Evolutionary conservation across 2,113 vertebrate genomes (phyloP).

Genomic region (Neogobius melanostomus): DNA sequence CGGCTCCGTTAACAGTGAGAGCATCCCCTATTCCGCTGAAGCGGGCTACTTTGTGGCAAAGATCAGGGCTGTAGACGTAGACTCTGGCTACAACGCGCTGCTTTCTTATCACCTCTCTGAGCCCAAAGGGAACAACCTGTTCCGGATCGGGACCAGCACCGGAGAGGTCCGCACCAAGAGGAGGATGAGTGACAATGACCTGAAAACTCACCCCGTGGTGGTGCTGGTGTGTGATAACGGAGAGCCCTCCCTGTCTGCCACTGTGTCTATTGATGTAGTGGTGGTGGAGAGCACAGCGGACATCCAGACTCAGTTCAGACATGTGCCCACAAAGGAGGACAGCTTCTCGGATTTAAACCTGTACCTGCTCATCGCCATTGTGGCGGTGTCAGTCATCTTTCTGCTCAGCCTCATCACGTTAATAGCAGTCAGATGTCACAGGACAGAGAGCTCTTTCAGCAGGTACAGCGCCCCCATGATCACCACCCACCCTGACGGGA

Average conservation of each 20-base stretch:
- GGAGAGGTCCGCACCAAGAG: constrained; percentile 4
- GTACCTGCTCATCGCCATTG: constrained; percentile 4
- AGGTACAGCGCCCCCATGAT: constrained; percentile 4
- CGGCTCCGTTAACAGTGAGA: constrained; percentile 6
- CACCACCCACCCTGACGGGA: constrained; percentile 40
- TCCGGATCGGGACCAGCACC: constrained; percentile 2
- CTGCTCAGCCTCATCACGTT: constrained; percentile 1
- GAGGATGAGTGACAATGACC: constrained; percentile 4
- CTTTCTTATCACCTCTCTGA: constrained; percentile 3
- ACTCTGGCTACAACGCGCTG: background rate
- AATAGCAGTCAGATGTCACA: constrained; percentile 6
- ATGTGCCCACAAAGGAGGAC: constrained; percentile 4
- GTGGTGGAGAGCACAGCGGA: constrained; percentile 4
- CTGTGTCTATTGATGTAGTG: constrained; percentile 3
- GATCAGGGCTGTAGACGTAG: constrained; percentile 2
- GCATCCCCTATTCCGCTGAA: constrained; percentile 4
- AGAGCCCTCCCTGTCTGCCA: constrained; percentile 1
- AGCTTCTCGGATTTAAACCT: constrained; percentile 5
- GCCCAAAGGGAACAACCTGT: constrained; percentile 4
- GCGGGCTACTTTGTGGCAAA: constrained; percentile 6
- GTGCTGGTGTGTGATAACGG: constrained; percentile 6
- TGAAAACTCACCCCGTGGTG: constrained; percentile 1
- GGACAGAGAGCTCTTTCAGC: constrained; percentile 4
- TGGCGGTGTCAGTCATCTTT: constrained; percentile 4
- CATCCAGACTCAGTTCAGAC: constrained; percentile 4